Evolutionary conservation across 2,113 vertebrate genomes (phyloP), one percentile per base, ranked within the genome.

Genomic region (Lycocorax pyrrhopterus): DNA sequence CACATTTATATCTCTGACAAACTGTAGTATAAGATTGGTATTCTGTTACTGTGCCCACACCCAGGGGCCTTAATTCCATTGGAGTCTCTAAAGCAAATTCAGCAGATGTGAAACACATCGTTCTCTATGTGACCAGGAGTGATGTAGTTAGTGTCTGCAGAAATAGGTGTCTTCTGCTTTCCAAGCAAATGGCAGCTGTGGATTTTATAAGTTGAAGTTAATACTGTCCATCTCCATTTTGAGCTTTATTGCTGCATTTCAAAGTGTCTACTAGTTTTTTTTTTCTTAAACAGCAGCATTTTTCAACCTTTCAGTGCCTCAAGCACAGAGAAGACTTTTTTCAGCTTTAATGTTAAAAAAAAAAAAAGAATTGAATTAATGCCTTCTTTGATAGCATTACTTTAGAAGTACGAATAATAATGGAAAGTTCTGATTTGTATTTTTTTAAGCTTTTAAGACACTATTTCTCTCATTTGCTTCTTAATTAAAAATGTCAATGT

Each of bases 1-100:
- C 85, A 82, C 55, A 7, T 96, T 79, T 97, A 78, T 96, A 97
- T 96, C 32, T 79, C 59, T 94, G 94, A 85, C 52, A 89, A 96
- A 86, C 77, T 44, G 79, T 72, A 87, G 59, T 63, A 12, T 81
- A 67, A 96, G 92, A 92, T 84, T 91, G 92, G 68, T 94, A 35
- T 55, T 96, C 93, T 93, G 66, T 88, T 92, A 78, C 84, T 97
- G 77, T 16, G 4, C 69, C 81, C 62, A 95, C 76, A 80, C 94
- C 90, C 93, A 78, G 52, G 93, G 96, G 77, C 91, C 82, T 94
- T 93, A 91, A 58, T 96, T 95, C 96, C 62, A 73, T 72, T 64
- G 75, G 68, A 90, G 59, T 58, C 75, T 80, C 16, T 94, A 84
- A 96, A 96, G 96, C 82, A 90, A 68, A 84, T 92, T 90, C 94